These are phyloP conservation scores for Hemistola chrysoprasaria DNA, from an alignment of 2,888 invertebrate genomes.

Conservation along the genomic window DNA sequence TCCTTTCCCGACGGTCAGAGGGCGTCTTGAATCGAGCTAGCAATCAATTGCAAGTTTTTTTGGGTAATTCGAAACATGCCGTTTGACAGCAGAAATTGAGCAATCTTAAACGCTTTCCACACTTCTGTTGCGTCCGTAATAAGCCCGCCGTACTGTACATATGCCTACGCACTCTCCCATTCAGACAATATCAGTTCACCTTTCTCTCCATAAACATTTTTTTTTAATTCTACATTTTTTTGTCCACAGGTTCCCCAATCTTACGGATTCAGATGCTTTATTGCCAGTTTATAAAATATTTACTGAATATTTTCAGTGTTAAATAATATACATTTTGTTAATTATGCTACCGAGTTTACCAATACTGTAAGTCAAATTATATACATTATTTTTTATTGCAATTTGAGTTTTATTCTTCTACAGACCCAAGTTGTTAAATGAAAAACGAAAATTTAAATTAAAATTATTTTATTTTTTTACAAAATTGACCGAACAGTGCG, in stretches of 20 bases:
- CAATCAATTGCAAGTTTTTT: too few species aligned
- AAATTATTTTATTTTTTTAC: conserved; percentile 79
- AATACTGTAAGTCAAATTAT: conserved; percentile 76
- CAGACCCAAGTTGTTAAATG: conserved; percentile 31
- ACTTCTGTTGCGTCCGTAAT: too few species aligned
- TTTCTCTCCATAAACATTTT: not conserved
- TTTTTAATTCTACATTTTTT: conserved; percentile 24
- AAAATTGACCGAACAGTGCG: conserved; percentile 83
- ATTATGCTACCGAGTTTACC: conserved; percentile 79
- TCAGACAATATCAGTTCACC: too few species aligned
- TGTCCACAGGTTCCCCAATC: conserved; percentile 57
- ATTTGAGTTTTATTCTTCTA: conserved; percentile 49
- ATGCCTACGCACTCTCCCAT: too few species aligned
- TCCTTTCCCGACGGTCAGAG: too few species aligned
- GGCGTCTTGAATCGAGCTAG: too few species aligned
- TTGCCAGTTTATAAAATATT: conserved; percentile 76
- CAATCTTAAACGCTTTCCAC: too few species aligned
- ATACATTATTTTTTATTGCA: conserved; percentile 81
- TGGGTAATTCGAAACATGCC: too few species aligned
- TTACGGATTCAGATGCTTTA: conserved; percentile 73
- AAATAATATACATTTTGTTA: conserved; percentile 78
- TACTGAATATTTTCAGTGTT: conserved; percentile 80
- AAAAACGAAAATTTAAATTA: conserved; percentile 69
- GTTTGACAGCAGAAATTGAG: too few species aligned
- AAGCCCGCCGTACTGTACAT: too few species aligned